Conservation (phyloP, 2,888 invertebrate genomes). For the Zygogramma bicolorata region DNA sequence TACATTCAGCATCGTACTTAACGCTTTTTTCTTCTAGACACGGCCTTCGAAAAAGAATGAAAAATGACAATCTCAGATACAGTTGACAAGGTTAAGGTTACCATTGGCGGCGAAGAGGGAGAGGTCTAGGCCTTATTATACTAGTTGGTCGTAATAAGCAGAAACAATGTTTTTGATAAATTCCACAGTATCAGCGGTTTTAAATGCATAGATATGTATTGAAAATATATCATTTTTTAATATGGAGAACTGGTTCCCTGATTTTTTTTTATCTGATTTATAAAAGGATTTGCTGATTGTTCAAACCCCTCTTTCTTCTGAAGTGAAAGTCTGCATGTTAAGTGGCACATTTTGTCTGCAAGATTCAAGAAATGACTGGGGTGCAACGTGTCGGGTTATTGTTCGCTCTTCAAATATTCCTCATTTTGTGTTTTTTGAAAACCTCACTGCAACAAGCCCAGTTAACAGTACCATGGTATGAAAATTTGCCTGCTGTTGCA, state of each 20-base stretch:
- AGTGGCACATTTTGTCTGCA: neutral
- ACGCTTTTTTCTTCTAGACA: too few relatives aligned
- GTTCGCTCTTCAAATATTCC: conserved; percentile 41
- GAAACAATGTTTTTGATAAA: too few relatives aligned
- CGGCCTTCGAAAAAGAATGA: too few relatives aligned
- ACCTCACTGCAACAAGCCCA: conserved; percentile 48
- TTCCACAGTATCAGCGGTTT: neutral
- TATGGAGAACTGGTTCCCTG: too few relatives aligned
- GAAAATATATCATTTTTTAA: too few relatives aligned
- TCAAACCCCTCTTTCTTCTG: neutral
- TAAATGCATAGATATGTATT: neutral
- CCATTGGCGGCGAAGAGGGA: too few relatives aligned
- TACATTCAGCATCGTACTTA: too few relatives aligned
- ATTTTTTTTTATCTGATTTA: too few relatives aligned
- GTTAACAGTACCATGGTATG: conserved; percentile 82
- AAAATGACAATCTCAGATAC: too few relatives aligned
- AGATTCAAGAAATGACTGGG: conserved; percentile 8
- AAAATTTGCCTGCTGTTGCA: conserved; percentile 89
- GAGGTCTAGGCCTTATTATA: too few relatives aligned
- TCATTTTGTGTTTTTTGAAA: conserved; percentile 36
- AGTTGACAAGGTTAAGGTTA: too few relatives aligned
- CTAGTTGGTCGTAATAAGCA: too few relatives aligned
- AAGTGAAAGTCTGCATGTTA: conserved; percentile 21
- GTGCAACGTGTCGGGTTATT: conserved; percentile 54
- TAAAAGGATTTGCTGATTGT: neutral